Percentiles rank a stretch among this genome's conserved stretches.
Conservation (phyloP, 2,797 vertebrate species). For the Masticophis lateralis region DNA sequence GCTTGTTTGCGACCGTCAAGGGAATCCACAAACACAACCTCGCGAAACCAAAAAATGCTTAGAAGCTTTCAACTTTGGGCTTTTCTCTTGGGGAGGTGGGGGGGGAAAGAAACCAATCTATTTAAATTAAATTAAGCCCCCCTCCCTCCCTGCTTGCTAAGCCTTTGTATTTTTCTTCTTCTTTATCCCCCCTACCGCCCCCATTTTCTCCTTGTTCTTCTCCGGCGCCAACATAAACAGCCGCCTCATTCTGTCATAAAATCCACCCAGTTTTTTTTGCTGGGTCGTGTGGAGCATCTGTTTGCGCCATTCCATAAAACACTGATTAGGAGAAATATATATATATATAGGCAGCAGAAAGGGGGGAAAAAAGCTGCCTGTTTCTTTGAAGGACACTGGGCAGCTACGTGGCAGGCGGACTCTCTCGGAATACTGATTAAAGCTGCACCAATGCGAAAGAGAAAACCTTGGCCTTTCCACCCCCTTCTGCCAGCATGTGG, state of each 20-base stretch:
- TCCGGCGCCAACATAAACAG: not conserved
- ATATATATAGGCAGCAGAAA: not conserved
- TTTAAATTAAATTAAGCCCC: not conserved
- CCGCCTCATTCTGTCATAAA: not conserved
- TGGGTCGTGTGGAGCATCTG: not conserved
- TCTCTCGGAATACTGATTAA: not conserved
- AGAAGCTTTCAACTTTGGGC: not conserved
- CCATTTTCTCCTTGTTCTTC: not conserved
- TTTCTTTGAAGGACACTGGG: not conserved
- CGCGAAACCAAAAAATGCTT: not conserved
- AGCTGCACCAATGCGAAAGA: too few relatives aligned
- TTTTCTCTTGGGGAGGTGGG: not conserved
- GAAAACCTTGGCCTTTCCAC: not conserved
- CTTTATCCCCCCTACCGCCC: too few relatives aligned
- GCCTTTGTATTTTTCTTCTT: not conserved
- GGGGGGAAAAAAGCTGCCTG: fast-evolving
- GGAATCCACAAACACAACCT: not conserved
- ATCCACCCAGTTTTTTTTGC: not conserved
- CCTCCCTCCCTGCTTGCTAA: not conserved
- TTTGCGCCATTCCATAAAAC: not conserved
- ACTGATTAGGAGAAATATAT: not conserved
- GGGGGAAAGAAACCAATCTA: not conserved
- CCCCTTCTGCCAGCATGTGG: not conserved
- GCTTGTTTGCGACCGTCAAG: not conserved
- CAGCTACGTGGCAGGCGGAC: not conserved